Evolutionary conservation across 2,113 vertebrate genomes (phyloP), one percentile per base, ranked within the genome.

Genomic region (Astatoreochromis straeleni): DNA sequence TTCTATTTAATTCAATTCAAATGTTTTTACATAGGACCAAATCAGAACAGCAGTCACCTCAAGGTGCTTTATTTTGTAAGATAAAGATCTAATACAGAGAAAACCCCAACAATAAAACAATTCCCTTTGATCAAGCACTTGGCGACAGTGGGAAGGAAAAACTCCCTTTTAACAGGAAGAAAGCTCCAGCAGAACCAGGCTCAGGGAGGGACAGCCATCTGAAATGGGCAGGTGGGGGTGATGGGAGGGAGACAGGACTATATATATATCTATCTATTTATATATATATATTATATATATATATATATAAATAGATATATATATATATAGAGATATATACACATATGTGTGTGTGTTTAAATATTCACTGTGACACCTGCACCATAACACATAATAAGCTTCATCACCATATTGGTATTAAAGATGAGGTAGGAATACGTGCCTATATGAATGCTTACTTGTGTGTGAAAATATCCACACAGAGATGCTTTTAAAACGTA

Each of bases 301-400:
- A 7, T 16, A 49, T 3, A 17, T 17, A 5, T 5, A 2, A 9
- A 3, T 8, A 8, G 8, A 8, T 5, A 5, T 9, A 19, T 9
- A 19, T 0, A 5, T 2, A 19, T 2, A 19, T 3, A 10, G 1
- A 21, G 5, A 13, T 42, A 13, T 2, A 13, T 42, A 6, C 5
- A 68, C 35, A 9, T 21, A 4, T 45, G 2, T 4, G 2, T 47
- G 7, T 47, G 51, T 54, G 53, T 54, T 7, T 54, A 54, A 10
- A 53, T 19, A 35, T n/a, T 35, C 17, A 35, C 29, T 63, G 29
- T 19, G 58, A 19, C 31, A 35, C 17, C 6, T 35, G 31, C 31
- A 35, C 31, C 31, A 3, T 13, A 40, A 9, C 7, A 68, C 63
- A 14, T 40, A 24, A 68, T 40, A 68, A 70, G 12, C 65, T 16